These are phyloP conservation scores for Heteromyza rotundicornis DNA, from an alignment of 2,888 invertebrate species.

Conservation along the genomic window DNA sequence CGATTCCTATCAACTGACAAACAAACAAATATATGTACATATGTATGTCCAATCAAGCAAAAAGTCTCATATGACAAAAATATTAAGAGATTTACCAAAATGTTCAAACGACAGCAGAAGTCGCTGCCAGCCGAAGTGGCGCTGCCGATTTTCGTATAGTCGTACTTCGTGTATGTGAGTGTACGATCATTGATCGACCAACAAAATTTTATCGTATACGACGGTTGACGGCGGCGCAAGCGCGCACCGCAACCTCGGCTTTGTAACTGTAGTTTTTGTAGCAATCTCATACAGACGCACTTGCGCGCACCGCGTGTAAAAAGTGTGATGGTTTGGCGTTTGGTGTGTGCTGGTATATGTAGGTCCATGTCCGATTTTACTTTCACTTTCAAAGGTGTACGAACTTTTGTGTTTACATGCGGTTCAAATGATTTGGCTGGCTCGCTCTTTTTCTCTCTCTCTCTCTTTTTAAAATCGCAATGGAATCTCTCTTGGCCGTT, in stretches of 20 bases:
- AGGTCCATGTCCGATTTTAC: conserved; percentile 63
- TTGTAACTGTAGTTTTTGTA: conserved; percentile 38
- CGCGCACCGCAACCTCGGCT: conserved; percentile 7
- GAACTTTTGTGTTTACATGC: conserved; percentile 61
- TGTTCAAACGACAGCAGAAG: no score
- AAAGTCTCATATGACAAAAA: no score
- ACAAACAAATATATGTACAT: no score
- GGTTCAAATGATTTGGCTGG: conserved; percentile 8
- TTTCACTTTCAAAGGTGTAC: conserved; percentile 64
- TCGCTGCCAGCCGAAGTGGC: no score
- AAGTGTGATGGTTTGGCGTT: neutral
- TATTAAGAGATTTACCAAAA: no score
- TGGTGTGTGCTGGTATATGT: conserved; percentile 36
- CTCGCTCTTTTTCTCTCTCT: conserved; percentile 1
- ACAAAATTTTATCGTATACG: no score
- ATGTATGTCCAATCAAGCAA: no score
- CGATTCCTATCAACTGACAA: no score
- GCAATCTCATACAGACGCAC: conserved; percentile 22
- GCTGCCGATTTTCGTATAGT: no score
- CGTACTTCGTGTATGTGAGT: no score
- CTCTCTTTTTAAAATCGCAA: conserved; percentile 14
- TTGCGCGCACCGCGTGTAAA: neutral
- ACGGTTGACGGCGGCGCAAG: neutral
- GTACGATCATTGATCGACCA: no score
- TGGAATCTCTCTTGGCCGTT: neutral